A percentile compares a stretch with the other conserved stretches of the same genome.
Conservation (phyloP, 2,113 vertebrate genomes). For the Tamias sibiricus region DNA sequence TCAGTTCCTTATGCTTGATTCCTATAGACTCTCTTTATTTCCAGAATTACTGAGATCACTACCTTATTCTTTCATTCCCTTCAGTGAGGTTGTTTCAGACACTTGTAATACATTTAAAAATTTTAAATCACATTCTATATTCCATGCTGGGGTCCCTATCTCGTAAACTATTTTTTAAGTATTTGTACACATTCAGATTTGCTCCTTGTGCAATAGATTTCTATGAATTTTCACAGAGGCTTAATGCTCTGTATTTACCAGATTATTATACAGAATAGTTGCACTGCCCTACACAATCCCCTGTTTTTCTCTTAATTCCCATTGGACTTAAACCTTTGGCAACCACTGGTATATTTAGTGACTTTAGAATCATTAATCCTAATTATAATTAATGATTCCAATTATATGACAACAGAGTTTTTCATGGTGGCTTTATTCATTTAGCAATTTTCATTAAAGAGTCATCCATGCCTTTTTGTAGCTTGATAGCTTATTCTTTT, state of each 20-base stretch:
- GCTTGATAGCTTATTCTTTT: background rate
- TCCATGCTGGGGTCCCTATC: background rate
- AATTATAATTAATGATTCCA: no score
- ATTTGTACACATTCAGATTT: background rate
- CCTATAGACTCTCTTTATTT: background rate
- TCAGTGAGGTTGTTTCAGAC: background rate
- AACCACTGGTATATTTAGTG: background rate
- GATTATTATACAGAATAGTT: background rate
- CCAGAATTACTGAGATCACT: background rate
- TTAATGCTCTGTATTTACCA: background rate
- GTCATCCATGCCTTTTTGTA: background rate
- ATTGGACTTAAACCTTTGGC: background rate
- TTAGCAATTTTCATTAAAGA: background rate
- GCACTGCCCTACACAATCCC: background rate
- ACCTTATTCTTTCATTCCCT: background rate
- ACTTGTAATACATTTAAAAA: background rate
- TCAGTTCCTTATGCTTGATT: conserved; percentile 23
- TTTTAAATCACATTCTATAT: background rate
- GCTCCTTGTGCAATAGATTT: background rate
- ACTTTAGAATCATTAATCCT: background rate
- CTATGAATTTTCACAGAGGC: background rate
- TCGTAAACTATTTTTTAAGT: no score
- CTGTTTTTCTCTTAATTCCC: background rate
- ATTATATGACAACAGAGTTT: background rate
- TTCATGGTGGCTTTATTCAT: background rate